These are phyloP conservation scores for Brachionus rubens DNA, from an alignment of 1,140 invertebrate species.

Conservation along the genomic window DNA sequence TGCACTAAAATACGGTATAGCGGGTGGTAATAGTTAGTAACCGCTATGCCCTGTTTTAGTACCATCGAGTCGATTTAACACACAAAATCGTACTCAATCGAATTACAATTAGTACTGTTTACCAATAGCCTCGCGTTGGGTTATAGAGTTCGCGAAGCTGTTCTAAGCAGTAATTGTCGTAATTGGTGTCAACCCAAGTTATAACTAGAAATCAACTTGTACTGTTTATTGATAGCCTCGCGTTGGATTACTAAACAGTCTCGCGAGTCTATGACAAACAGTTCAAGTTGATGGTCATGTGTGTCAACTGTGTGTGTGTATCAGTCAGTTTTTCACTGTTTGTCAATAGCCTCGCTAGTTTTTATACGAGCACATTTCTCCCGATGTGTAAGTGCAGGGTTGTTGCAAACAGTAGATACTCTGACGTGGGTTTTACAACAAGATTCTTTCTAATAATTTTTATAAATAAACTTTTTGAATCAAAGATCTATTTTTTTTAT, in stretches of 20 bases:
- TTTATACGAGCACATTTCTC: background rate
- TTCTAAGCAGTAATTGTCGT: background rate
- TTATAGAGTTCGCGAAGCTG: background rate
- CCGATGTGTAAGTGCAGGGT: too few species aligned
- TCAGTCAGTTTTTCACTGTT: background rate
- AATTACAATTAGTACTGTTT: background rate
- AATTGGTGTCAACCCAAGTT: background rate
- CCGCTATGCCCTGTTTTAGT: conserved; percentile 4
- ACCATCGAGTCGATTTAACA: background rate
- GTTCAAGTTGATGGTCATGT: background rate
- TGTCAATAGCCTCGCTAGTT: conserved; percentile 8
- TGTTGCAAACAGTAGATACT: background rate
- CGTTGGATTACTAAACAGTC: background rate
- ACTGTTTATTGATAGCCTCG: conserved; percentile 19
- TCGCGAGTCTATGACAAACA: background rate
- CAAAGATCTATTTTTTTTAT: too few species aligned
- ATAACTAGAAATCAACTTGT: background rate
- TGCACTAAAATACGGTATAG: conserved; percentile 6
- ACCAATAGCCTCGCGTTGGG: background rate
- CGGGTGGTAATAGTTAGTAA: background rate
- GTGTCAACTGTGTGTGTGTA: too few species aligned
- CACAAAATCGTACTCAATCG: background rate
- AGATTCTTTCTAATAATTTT: background rate
- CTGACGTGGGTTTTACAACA: too few species aligned
- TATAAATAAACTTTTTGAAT: too few species aligned